Evolutionary conservation across 2,797 vertebrate species (phyloP).

Genomic region (Heteromormyrus szaboi): DNA sequence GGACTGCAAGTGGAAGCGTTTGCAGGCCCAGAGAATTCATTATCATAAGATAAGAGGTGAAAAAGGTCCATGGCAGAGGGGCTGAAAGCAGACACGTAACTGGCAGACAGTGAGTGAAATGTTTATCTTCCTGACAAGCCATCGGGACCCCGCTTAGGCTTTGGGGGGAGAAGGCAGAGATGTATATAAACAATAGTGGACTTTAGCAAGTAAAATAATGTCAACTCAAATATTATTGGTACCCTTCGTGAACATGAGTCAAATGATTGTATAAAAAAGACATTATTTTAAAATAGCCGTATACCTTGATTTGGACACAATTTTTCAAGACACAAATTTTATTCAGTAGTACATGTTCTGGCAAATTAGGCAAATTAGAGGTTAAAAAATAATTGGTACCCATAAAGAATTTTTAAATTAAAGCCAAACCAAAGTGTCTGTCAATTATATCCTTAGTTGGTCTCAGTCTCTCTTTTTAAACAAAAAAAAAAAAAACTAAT

Average conservation of each 20-base stretch:
- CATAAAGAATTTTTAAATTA: neutral
- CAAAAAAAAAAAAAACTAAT: neutral
- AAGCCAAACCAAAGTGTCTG: neutral
- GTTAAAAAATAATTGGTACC: neutral
- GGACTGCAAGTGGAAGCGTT: constrained; percentile 16
- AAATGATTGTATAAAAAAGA: neutral
- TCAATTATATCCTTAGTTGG: neutral
- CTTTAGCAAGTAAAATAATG: neutral
- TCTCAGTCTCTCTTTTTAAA: neutral
- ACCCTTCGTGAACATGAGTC: neutral
- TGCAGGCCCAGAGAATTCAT: constrained; percentile 24
- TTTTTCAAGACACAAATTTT: neutral
- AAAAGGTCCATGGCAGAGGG: neutral
- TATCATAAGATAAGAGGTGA: constrained; percentile 5
- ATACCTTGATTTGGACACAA: neutral
- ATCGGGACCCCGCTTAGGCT: neutral
- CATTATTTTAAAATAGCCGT: neutral
- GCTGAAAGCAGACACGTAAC: neutral
- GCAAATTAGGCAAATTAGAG: neutral
- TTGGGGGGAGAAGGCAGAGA: neutral
- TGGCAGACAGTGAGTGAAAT: constrained; percentile 17
- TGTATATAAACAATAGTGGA: neutral
- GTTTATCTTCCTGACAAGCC: constrained; percentile 16
- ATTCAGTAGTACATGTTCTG: neutral
- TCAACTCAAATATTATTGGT: neutral